These are phyloP conservation scores for Stenurella melanura DNA, from an alignment of 2,888 invertebrate species.

Conservation along the genomic window DNA sequence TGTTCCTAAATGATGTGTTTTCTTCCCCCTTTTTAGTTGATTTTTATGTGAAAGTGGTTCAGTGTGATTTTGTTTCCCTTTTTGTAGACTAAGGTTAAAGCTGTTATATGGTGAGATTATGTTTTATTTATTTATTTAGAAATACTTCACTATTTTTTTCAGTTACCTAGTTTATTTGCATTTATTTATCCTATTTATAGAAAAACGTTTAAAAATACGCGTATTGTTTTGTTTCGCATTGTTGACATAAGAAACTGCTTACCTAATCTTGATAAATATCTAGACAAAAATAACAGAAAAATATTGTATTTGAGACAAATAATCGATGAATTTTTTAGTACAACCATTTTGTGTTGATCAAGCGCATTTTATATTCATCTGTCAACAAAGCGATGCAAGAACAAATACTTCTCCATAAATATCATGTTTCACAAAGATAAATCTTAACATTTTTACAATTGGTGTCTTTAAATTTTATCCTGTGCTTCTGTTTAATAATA, in stretches of 20 bases:
- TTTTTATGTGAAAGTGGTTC: slow-evolving; percentile 31
- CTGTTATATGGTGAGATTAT: slow-evolving; percentile 26
- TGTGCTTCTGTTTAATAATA: not conserved
- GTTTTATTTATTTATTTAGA: slow-evolving; percentile 22
- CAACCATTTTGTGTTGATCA: not conserved
- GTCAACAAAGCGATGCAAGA: no score
- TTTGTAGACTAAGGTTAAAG: slow-evolving; percentile 18
- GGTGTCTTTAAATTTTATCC: not conserved
- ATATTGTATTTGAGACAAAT: no score
- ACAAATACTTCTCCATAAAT: not conserved
- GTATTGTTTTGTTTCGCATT: not conserved
- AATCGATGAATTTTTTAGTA: no score
- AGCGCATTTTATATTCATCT: not conserved
- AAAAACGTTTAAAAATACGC: no score
- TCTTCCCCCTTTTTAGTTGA: slow-evolving; percentile 24
- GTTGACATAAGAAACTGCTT: no score
- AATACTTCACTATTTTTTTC: not conserved
- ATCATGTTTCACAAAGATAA: not conserved
- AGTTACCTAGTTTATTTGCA: not conserved
- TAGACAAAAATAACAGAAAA: no score
- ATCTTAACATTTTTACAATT: not conserved
- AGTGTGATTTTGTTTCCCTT: slow-evolving; percentile 32
- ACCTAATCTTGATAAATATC: no score
- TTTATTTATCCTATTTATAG: not conserved
- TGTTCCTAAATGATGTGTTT: slow-evolving; percentile 22